Evolutionary conservation across 2,797 vertebrate genomes (phyloP).

Genomic region (Enteromius afrohamiltoni): DNA sequence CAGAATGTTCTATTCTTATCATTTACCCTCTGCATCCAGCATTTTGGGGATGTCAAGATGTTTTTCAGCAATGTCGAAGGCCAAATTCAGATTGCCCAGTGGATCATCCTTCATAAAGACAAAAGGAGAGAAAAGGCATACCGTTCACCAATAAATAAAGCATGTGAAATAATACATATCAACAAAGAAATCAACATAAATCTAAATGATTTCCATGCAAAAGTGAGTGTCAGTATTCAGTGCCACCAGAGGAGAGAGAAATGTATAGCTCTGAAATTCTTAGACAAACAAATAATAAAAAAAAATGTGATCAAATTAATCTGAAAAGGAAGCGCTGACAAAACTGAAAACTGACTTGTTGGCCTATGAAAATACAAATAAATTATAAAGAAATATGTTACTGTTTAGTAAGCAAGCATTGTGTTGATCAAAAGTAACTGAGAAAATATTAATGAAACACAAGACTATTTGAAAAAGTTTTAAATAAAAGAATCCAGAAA

Average conservation of each 20-base stretch:
- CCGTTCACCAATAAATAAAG: not conserved
- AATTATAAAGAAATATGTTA: not conserved
- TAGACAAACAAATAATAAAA: too few species aligned
- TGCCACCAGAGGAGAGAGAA: not conserved
- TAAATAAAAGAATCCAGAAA: not conserved
- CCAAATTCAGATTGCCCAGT: slow-evolving; percentile 95
- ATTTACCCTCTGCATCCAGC: slow-evolving; percentile 96
- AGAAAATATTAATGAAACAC: not conserved
- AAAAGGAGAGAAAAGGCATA: slow-evolving; percentile 39
- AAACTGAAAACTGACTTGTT: not conserved
- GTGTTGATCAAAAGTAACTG: not conserved
- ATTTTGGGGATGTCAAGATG: slow-evolving; percentile 99
- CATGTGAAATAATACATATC: not conserved
- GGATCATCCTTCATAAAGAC: slow-evolving; percentile 88
- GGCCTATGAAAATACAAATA: not conserved
- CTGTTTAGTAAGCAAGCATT: not conserved
- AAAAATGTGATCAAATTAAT: not conserved
- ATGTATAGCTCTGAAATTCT: not conserved
- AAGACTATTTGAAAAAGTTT: not conserved
- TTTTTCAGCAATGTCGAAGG: slow-evolving; percentile 98
- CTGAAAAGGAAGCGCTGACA: not conserved
- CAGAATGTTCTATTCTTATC: slow-evolving; percentile 18
- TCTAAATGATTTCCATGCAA: slow-evolving; percentile 13
- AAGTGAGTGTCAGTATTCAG: slow-evolving; percentile 11
- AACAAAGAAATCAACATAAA: not conserved